phyloP scores from a whole-genome alignment of 30 jellyfish, hydroid and myxozoan species.

The Turritopsis rubra region DNA sequence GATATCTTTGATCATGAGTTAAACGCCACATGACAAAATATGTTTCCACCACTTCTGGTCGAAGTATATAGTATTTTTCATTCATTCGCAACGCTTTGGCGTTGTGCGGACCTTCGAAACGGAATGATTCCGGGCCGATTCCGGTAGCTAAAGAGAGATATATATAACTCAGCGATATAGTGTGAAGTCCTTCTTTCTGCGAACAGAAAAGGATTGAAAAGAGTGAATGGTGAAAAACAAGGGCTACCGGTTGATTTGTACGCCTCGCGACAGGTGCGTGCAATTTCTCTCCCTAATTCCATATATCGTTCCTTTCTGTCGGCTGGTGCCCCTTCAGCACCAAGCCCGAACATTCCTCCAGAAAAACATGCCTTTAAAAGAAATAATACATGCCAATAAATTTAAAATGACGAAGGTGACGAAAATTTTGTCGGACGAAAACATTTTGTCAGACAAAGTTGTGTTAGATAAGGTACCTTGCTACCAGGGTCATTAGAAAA shows the following conservation, averaged over 20 bases:
- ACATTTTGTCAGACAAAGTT: too few relatives aligned
- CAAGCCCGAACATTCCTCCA: slow-evolving; percentile 91
- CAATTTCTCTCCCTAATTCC: slow-evolving; percentile 70
- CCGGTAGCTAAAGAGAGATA: slow-evolving; percentile 50
- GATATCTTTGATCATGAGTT: slow-evolving; percentile 70
- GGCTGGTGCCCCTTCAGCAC: slow-evolving; percentile 70
- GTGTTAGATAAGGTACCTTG: too few relatives aligned
- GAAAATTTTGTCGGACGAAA: too few relatives aligned
- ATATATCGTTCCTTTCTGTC: slow-evolving; percentile 51
- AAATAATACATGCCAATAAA: too few relatives aligned
- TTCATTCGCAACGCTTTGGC: slow-evolving; percentile 78
- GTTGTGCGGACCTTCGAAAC: slow-evolving; percentile 90
- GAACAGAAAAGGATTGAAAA: too few relatives aligned
- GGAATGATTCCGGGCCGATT: slow-evolving; percentile 86
- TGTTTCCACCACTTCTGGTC: slow-evolving; percentile 89
- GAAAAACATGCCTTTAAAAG: slow-evolving; percentile 70
- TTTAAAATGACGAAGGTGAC: too few relatives aligned
- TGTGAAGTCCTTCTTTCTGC: too few relatives aligned
- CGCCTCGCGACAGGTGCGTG: slow-evolving; percentile 77
- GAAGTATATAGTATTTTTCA: slow-evolving; percentile 70
- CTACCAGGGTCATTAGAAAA: too few relatives aligned
- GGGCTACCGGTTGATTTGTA: slow-evolving; percentile 56
- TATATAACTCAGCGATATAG: background rate
- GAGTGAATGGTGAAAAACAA: background rate
- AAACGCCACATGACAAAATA: slow-evolving; percentile 81